Conservation (phyloP, 1,140 invertebrate species). For the Yoshiicerus persimilis region DNA sequence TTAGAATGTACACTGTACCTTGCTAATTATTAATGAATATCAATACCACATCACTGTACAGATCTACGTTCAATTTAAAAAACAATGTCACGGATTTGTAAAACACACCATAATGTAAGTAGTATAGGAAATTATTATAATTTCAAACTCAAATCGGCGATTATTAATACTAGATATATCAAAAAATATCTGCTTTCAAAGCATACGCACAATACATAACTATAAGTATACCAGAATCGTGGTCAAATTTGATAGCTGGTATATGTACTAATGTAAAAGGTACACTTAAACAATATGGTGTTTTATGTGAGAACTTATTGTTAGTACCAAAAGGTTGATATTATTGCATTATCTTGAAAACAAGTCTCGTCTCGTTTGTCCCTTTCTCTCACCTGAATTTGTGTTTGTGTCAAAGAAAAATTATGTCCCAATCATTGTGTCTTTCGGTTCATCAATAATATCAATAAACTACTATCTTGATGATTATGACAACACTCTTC, state of each 20-base stretch:
- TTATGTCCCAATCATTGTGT: slow-evolving; percentile 5
- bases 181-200: too few species aligned
- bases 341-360: background rate
- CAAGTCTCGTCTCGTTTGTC: background rate
- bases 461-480: background rate
- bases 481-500: background rate
- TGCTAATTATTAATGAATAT: background rate
- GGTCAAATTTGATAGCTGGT: too few species aligned
- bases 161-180: too few species aligned
- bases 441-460: background rate
- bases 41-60: background rate
- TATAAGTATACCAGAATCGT: too few species aligned
- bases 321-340: background rate
- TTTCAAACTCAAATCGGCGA: too few species aligned
- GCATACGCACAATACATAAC: too few species aligned
- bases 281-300: background rate
- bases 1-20: too few species aligned
- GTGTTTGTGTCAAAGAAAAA: background rate
- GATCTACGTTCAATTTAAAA: too few species aligned
- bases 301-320: background rate
- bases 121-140: background rate
- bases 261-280: background rate
- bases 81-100: background rate
- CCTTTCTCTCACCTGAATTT: background rate
- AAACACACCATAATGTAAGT: background rate